Percentiles rank a stretch among this genome's conserved stretches.
phyloP scores from a whole-genome alignment of 2,113 vertebrate species.

The Motacilla tschutschensis region DNA sequence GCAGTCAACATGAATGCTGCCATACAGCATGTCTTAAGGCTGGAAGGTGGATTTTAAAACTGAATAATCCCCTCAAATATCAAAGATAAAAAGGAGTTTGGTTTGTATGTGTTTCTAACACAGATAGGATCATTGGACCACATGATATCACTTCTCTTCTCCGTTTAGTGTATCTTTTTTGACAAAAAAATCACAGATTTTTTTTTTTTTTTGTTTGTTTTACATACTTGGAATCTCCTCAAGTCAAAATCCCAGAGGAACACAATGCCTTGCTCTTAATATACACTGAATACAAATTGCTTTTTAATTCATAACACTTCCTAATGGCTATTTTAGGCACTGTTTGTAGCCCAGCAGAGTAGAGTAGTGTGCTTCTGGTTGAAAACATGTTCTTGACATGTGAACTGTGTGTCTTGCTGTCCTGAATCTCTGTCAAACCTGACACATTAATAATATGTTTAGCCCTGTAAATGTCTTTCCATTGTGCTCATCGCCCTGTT shows the following conservation, averaged over 20 bases:
- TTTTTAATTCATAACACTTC: conserved; percentile 1
- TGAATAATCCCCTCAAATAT: not conserved
- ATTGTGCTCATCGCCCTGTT: conserved; percentile 31
- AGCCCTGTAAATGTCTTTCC: not conserved
- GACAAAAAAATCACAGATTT: not conserved
- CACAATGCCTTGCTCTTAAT: not conserved
- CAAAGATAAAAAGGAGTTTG: not conserved
- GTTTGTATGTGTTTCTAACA: not conserved
- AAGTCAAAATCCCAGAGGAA: not conserved
- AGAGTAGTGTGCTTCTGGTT: not conserved
- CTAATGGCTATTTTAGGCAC: not conserved
- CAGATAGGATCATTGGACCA: not conserved
- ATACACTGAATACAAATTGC: not conserved
- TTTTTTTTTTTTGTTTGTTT: not conserved
- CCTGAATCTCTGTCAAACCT: not conserved
- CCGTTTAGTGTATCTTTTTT: not conserved
- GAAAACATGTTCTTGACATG: not conserved
- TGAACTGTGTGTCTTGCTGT: not conserved
- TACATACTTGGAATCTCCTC: not conserved
- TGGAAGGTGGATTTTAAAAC: not conserved
- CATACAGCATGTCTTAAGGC: not conserved
- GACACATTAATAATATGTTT: not conserved
- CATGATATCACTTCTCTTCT: not conserved
- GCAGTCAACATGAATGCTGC: not conserved
- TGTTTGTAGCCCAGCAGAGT: not conserved